Evolutionary conservation across 2,113 vertebrate species (phyloP).

Genomic region (Sphaerodactylus townsendi): DNA sequence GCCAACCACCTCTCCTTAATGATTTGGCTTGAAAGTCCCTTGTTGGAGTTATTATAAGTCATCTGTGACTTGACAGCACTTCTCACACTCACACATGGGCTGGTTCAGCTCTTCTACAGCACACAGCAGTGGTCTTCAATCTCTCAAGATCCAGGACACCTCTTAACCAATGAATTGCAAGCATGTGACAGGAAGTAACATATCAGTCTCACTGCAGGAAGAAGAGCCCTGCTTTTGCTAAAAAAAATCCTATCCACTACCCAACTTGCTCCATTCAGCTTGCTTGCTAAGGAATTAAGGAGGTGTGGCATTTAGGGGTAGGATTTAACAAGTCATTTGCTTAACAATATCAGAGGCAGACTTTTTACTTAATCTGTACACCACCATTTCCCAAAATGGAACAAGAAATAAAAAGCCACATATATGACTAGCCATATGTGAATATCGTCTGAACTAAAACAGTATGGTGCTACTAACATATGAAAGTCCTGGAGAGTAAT

Average conservation of each 20-base stretch:
- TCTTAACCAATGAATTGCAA: too few relatives aligned
- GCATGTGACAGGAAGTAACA: too few relatives aligned
- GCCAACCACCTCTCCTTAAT: too few relatives aligned
- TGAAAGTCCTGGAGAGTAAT: not conserved
- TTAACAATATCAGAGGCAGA: not conserved
- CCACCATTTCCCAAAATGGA: not conserved
- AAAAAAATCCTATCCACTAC: slow-evolving; percentile 13
- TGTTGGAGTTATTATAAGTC: too few relatives aligned
- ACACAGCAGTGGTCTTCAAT: not conserved
- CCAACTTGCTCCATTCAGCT: not conserved
- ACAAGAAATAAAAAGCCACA: not conserved
- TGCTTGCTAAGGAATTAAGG: too few relatives aligned
- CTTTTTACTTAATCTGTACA: not conserved
- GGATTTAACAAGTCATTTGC: not conserved
- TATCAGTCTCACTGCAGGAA: not conserved
- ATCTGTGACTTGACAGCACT: too few relatives aligned
- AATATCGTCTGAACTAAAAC: not conserved
- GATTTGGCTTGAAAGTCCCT: too few relatives aligned
- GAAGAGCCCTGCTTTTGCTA: not conserved
- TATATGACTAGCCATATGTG: not conserved
- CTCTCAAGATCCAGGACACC: too few relatives aligned
- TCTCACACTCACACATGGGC: too few relatives aligned
- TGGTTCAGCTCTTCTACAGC: not conserved
- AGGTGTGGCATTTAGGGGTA: not conserved
- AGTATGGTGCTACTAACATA: not conserved